Conservation (phyloP, 2,113 vertebrate species). For the Damaliscus lunatus region DNA sequence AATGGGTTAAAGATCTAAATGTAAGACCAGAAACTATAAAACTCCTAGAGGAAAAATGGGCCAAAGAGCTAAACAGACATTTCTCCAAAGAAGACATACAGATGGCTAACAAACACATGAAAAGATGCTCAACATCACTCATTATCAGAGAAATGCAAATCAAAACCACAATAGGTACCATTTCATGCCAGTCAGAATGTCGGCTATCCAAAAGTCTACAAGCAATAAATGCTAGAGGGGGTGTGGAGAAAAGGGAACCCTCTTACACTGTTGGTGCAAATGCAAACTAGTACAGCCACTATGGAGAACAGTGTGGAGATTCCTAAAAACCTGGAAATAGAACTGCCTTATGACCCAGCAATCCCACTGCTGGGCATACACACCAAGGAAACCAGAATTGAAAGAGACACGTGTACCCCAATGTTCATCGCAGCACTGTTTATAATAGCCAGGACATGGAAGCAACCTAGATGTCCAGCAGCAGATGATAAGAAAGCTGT, state of each 20-base stretch:
- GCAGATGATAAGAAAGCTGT: background rate
- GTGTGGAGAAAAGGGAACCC: background rate
- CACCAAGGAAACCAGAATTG: background rate
- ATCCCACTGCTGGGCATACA: background rate
- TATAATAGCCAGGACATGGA: background rate
- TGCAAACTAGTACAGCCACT: background rate
- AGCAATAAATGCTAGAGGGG: background rate
- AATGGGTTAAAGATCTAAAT: background rate
- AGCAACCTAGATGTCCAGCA: background rate
- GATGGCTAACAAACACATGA: background rate
- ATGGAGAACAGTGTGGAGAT: background rate
- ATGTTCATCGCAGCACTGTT: background rate
- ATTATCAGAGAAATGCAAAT: background rate
- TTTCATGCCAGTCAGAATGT: rapidly evolving
- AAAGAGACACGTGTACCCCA: background rate
- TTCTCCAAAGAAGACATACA: background rate
- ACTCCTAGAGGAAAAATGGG: background rate
- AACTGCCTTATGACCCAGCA: background rate
- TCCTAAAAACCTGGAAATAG: background rate
- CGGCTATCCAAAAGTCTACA: background rate
- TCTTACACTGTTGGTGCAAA: background rate
- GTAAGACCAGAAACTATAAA: background rate
- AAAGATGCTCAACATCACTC: background rate
- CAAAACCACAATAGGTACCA: background rate
- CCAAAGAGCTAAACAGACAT: background rate